These are phyloP conservation scores for Drosophila phalerata DNA, from an alignment of 2,888 invertebrate species.

Conservation along the genomic window DNA sequence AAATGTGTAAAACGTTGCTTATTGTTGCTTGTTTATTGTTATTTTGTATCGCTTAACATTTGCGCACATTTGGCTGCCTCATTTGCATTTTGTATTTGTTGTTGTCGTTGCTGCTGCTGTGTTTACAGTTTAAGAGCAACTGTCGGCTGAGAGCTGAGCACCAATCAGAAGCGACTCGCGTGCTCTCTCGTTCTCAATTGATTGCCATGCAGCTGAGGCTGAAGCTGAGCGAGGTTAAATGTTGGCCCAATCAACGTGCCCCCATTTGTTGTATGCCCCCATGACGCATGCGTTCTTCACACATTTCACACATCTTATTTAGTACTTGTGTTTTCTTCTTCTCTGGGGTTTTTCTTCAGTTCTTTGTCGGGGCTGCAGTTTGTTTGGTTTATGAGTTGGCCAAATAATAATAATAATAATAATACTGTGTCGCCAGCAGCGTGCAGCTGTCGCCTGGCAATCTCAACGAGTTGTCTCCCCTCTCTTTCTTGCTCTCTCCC, in stretches of 20 bases:
- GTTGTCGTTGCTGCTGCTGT: constrained; percentile 2
- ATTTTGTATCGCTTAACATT: constrained; percentile 53
- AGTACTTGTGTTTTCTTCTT: constrained; percentile 5
- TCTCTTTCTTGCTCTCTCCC: neutral
- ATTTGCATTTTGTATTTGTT: constrained; percentile 54
- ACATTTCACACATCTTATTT: constrained; percentile 29
- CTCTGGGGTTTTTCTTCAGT: neutral
- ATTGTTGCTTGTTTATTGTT: constrained; percentile 48
- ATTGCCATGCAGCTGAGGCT: constrained; percentile 34
- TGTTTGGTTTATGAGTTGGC: constrained; percentile 77
- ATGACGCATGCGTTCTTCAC: constrained; percentile 71
- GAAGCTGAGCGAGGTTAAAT: constrained; percentile 63
- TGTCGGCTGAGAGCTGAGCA: constrained; percentile 31
- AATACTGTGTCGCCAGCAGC: constrained; percentile 50
- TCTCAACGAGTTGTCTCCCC: constrained; percentile 56
- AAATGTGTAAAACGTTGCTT: constrained; percentile 49
- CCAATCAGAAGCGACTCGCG: constrained; percentile 67
- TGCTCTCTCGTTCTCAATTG: constrained; percentile 43
- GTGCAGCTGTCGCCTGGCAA: constrained; percentile 67
- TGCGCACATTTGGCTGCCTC: constrained; percentile 69
- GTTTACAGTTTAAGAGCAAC: constrained; percentile 49
- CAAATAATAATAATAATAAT: constrained; percentile 69
- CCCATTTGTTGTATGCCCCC: constrained; percentile 67
- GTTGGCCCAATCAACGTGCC: constrained; percentile 79
- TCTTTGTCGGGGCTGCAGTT: constrained; percentile 29